These are phyloP conservation scores for Anthoptus insignis DNA, from an alignment of 2,888 invertebrate genomes.

Conservation along the genomic window DNA sequence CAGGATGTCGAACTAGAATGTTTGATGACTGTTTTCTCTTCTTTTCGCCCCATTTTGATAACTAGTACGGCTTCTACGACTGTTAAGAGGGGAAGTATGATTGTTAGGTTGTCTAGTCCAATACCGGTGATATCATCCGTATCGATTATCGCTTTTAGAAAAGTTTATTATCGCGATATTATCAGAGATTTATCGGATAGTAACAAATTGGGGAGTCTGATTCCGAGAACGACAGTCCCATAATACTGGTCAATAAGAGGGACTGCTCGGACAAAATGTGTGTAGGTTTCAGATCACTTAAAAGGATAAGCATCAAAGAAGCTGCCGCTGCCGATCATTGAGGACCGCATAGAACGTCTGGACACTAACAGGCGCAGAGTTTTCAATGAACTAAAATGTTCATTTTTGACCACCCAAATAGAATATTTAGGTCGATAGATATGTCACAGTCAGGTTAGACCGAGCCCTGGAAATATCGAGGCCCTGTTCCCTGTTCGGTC, in stretches of 20 bases:
- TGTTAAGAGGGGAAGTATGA: not conserved
- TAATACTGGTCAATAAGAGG: constrained; percentile 29
- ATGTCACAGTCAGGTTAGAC: constrained; percentile 48
- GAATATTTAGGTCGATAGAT: constrained; percentile 50
- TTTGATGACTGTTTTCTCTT: not conserved
- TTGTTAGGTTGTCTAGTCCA: not conserved
- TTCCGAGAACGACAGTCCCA: constrained; percentile 40
- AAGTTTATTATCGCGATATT: constrained; percentile 47
- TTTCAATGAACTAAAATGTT: constrained; percentile 49
- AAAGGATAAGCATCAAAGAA: constrained; percentile 32
- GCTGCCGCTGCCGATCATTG: constrained; percentile 46
- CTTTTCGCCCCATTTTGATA: not conserved
- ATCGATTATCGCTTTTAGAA: constrained; percentile 46
- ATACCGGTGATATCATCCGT: constrained; percentile 50
- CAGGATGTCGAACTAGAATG: not conserved
- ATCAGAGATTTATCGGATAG: constrained; percentile 45
- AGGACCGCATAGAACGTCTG: constrained; percentile 34
- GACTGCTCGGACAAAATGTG: constrained; percentile 14
- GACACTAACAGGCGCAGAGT: constrained; percentile 43
- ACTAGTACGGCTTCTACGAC: not conserved
- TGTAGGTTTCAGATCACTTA: constrained; percentile 44
- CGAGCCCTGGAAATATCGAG: constrained; percentile 48
- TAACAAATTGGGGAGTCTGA: constrained; percentile 42
- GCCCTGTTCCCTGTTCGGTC: constrained; percentile 45
- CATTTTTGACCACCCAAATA: constrained; percentile 41